A percentile compares a stretch with the other conserved stretches of the same genome.
Evolutionary conservation across 2,888 invertebrate genomes (phyloP).

Genomic region (Nomada fucata): DNA sequence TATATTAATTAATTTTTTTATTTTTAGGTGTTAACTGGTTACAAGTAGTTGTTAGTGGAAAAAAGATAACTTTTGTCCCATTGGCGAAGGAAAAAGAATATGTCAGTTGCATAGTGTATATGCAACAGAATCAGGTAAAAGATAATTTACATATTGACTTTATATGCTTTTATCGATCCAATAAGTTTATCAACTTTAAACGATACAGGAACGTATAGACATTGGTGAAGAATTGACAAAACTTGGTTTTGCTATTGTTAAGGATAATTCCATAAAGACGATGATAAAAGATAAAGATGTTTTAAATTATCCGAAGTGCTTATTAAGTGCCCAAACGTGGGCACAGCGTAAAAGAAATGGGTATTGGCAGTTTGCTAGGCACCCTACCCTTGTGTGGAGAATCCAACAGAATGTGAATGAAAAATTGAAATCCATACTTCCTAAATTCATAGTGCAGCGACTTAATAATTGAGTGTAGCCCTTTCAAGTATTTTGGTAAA

Average conservation of each 20-base stretch:
- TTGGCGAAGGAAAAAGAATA: slow-evolving; percentile 82
- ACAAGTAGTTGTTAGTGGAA: slow-evolving; percentile 86
- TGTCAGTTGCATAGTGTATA: slow-evolving; percentile 84
- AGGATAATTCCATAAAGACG: slow-evolving; percentile 73
- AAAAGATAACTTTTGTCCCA: slow-evolving; percentile 85
- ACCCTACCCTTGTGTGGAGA: slow-evolving; percentile 81
- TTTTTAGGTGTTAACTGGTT: slow-evolving; percentile 86
- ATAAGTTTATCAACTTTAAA: slow-evolving; percentile 2
- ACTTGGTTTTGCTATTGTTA: slow-evolving; percentile 82
- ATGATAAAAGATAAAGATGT: slow-evolving; percentile 77
- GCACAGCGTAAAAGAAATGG: slow-evolving; percentile 85
- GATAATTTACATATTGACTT: background rate
- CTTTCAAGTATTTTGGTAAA: background rate
- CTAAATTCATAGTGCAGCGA: slow-evolving; percentile 57
- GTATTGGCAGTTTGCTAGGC: slow-evolving; percentile 84
- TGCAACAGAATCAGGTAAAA: slow-evolving; percentile 79
- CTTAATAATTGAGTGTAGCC: slow-evolving; percentile 63
- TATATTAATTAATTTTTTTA: slow-evolving; percentile 14
- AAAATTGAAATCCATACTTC: slow-evolving; percentile 71
- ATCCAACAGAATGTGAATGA: slow-evolving; percentile 69
- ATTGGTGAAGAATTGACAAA: slow-evolving; percentile 85
- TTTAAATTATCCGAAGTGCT: slow-evolving; percentile 83
- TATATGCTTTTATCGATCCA: background rate
- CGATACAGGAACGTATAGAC: slow-evolving; percentile 82
- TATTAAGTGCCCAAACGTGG: slow-evolving; percentile 84